Evolutionary conservation across 2,113 vertebrate species (phyloP), one percentile per base, ranked within the genome.

Genomic region (Perca schrenkii): DNA sequence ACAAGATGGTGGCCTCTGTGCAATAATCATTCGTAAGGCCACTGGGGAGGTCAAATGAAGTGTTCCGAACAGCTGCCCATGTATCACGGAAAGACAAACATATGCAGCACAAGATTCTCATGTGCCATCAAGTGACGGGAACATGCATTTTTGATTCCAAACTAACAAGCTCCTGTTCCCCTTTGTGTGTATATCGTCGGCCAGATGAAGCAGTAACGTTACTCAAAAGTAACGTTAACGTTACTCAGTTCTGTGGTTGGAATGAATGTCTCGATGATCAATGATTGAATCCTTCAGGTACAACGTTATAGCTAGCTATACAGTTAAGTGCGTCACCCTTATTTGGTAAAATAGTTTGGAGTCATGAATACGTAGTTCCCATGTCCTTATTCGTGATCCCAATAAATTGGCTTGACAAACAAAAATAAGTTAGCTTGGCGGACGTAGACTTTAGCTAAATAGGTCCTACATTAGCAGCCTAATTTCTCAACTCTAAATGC

Each of bases 401-500:
- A 17, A 25, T 22, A 19, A 64, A 49, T 53, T 31, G 4, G 3
- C 49, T 2, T 40, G 8, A 43, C 10, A 43, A 15, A n/a, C 31
- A 46, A 6, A 58, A 28, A 52, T 4, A 15, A 46, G 15, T 50
- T 36, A 36, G 53, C 74, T 34, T 17, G 36, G 22, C 46, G 8
- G 14, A 17, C 19, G 2, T 40, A 3, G 46, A 14, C 11, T 22
- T 52, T 21, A 28, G 28, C 28, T 28, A 11, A 10, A 36, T 0
- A 75, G 8, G 6, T 15, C 11, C 19, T 3, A 47, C 31, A 63
- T 1, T 21, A 12, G 17, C 10, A 14, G 3, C 3, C 49, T 8
- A 8, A n/a, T 17, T 21, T 4, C 3, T 25, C 1, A 19, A n/a
- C 8, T 50, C 43, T 1, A 34, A 1, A 15, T 21, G 1, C 1